Percentiles rank a stretch among this genome's conserved stretches.
These are phyloP conservation scores for Spheniscus mendiculus DNA, from an alignment of 2,113 vertebrate species.

Conservation along the genomic window DNA sequence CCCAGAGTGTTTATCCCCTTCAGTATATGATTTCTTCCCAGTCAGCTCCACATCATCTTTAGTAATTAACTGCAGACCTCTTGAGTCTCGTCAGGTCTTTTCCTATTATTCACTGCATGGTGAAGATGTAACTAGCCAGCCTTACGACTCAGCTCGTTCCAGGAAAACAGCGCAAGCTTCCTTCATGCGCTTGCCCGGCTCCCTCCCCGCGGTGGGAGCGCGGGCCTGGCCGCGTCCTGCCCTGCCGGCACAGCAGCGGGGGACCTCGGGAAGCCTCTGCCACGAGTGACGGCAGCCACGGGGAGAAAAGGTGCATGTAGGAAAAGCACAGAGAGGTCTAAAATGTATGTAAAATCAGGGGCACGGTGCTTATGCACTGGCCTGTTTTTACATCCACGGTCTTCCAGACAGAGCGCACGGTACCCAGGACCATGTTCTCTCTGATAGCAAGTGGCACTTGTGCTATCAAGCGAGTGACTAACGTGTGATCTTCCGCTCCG, in stretches of 20 bases:
- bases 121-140: not conserved
- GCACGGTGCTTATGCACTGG: not conserved
- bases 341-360: not conserved
- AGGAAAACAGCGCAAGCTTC: not conserved
- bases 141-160: rapidly evolving
- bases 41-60: not conserved
- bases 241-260: not conserved
- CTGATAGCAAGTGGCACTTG: not conserved
- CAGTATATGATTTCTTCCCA: not conserved
- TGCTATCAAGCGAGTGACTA: not conserved
- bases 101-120: not conserved
- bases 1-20: not conserved
- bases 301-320: not conserved
- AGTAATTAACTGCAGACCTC: not conserved
- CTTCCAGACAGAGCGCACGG: not conserved
- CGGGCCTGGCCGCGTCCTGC: not conserved
- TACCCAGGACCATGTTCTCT: too few species aligned
- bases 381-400: not conserved
- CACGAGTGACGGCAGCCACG: rapidly evolving
- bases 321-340: not conserved
- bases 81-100: not conserved
- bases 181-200: not conserved
- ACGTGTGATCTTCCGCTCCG: rapidly evolving
- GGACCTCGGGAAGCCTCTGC: not conserved
- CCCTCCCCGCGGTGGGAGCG: rapidly evolving